Evolutionary conservation across 2,888 invertebrate species (phyloP), one percentile per base, ranked within the genome.

Genomic region (Sinopyrophorus schimmeli): DNA sequence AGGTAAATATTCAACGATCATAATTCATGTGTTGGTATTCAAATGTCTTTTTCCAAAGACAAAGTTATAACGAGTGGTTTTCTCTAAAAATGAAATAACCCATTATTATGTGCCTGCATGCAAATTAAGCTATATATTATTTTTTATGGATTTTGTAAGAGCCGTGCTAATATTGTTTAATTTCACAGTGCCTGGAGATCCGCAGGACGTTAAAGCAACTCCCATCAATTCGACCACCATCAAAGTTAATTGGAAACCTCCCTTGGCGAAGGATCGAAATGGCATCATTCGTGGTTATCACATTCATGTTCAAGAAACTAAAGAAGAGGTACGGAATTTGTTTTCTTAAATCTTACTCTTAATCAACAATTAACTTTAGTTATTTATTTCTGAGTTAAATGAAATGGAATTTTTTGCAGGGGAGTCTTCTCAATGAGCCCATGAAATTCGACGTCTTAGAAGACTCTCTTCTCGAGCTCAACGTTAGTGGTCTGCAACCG

Each of bases 221-320:
- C 83, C 92, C 12, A 80, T 97, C 70, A 98, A 97, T 78, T 97
- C 98, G 1, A 96, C 97, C n/a, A 86, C 95, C 21, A 87, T 98
- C 60, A 87, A 87, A 72, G 93, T 98, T 38, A 84, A 86, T 53
- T 99, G 99, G 99, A 89, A 92, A 68, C 89, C 93, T 4, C 99
- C 98, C 0, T 80, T 83, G 50, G 87, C 89, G 61, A 90, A 91
- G 66, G 94, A 96, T 65, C 86, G 91, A 55, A 94, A 97, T 70
- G 97, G 97, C 31, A 88, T 96, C 59, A 95, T 99, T 60, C 82
- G 95, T 51, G 97, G 97, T 15, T 99, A 97, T 76, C 96, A 97
- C 72, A 91, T 99, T 44, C 92, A 95, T 71, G 89, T 93, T 1
- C 93, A 94, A 73, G 93, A 94, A 78, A 82, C 89, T 31, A 83